These are phyloP conservation scores for Phainopepla nitens DNA, from an alignment of 2,113 vertebrate genomes.

Conservation along the genomic window DNA sequence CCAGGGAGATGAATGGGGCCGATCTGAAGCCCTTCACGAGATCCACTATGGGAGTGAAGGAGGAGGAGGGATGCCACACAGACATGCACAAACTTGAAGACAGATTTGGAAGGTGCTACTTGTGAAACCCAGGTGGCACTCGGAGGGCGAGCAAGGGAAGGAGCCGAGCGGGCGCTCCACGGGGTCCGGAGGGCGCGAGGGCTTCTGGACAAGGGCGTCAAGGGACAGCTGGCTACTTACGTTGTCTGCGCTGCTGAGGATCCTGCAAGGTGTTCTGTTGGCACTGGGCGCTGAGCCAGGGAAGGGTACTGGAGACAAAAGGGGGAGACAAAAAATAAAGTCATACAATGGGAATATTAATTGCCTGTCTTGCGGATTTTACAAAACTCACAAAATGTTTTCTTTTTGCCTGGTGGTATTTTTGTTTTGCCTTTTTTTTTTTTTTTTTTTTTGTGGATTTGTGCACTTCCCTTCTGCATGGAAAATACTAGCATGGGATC, in stretches of 20 bases:
- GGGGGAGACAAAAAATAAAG: constrained; percentile 76
- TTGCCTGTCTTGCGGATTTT: constrained; percentile 84
- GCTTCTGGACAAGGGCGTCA: constrained; percentile 71
- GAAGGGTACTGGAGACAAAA: constrained; percentile 84
- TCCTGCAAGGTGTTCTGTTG: constrained; percentile 83
- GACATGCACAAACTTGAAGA: constrained; percentile 86
- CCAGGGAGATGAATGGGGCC: constrained; percentile 86
- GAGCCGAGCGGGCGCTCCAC: constrained; percentile 62
- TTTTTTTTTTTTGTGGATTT: constrained; percentile 57
- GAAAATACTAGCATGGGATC: constrained; percentile 79
- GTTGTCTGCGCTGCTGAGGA: constrained; percentile 73
- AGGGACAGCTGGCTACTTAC: constrained; percentile 77
- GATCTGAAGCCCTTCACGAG: constrained; percentile 79
- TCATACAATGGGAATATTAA: constrained; percentile 82
- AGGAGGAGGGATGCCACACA: constrained; percentile 86
- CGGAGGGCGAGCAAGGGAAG: constrained; percentile 65
- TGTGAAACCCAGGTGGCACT: constrained; percentile 79
- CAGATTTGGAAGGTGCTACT: constrained; percentile 84
- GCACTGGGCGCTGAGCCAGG: constrained; percentile 88
- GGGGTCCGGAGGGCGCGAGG: constrained; percentile 66
- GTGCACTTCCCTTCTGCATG: constrained; percentile 66
- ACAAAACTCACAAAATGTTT: constrained; percentile 77
- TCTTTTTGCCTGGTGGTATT: constrained; percentile 9
- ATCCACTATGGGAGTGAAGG: constrained; percentile 81
- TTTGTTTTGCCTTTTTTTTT: background rate